Evolutionary conservation across 2,113 vertebrate species (phyloP), one percentile per base, ranked within the genome.

Genomic region (Eonycteris spelaea): DNA sequence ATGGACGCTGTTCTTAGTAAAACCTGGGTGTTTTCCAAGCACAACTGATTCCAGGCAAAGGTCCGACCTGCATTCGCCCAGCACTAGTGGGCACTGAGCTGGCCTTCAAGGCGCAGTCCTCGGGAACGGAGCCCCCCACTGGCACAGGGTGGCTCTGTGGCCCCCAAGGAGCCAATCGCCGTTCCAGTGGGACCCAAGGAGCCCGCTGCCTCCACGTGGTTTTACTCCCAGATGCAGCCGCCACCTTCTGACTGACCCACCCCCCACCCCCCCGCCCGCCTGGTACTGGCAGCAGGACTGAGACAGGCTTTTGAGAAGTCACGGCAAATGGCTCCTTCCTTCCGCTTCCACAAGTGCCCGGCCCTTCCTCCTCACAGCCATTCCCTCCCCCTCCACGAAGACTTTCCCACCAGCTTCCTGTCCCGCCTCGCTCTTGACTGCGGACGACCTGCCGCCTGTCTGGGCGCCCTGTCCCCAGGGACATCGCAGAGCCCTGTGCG

Each of bases 371-470:
- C 35, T 59, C 51, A 9, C 2, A 21, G 3, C 38, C 57, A 21
- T 84, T 35, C 67, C 51, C 80, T 26, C 40, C 11, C n/a, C 28
- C 0, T 43, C 51, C 3, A 1, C 7, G 1, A 33, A 61, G 28
- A 28, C 30, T 73, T 4, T 30, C 26, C 40, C 21, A 21, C 6
- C 22, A 7, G 14, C 21, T 10, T 43, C 10, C 12, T 4, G 26
- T 59, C 51, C 71, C 51, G 3, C 3, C 16, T 0, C 22, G 11
- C 10, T n/a, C 15, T 19, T 19, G 48, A 24, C 30, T 4, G 14
- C 1, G 3, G 10, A 10, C 0, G 4, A 5, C 40, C 40, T 12
- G 40, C 14, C 30, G 7, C 3, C 2, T 2, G 11, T 3, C 19
- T 63, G 35, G 43, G 7, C 24, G 24, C 6, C 8, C 7, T 19